Evolutionary conservation across 2,797 vertebrate genomes (phyloP).

Genomic region (Pagetopsis macropterus): DNA sequence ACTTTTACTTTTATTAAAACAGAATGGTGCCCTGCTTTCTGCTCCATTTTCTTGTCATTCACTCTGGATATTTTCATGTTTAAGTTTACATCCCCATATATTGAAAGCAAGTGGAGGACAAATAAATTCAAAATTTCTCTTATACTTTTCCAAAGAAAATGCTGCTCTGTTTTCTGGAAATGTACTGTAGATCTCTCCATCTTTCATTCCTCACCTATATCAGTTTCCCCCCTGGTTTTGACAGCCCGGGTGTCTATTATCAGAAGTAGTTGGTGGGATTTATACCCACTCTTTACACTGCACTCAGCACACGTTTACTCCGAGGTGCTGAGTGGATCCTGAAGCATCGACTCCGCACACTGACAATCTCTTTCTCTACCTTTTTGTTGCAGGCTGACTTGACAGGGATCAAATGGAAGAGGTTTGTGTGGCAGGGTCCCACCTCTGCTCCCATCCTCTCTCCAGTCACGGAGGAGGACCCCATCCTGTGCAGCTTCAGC

Average conservation of each 20-base stretch:
- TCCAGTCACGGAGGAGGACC: constrained; percentile 97
- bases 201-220: background rate
- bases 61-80: constrained; percentile 8
- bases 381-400: constrained; percentile 90
- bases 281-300: constrained; percentile 64
- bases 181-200: constrained; percentile 1
- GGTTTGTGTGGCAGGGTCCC: constrained; percentile 96
- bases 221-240: constrained; percentile 4
- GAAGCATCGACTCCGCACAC: constrained; percentile 52
- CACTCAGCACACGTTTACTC: constrained; percentile 50
- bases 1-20: constrained; percentile 21
- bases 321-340: constrained; percentile 61
- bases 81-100: background rate
- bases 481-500: constrained; percentile 98
- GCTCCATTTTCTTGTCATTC: constrained; percentile 12
- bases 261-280: constrained; percentile 50
- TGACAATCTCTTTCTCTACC: constrained; percentile 21
- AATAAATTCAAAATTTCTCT: too few species aligned
- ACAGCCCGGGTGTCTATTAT: constrained; percentile 18
- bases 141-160: too few species aligned
- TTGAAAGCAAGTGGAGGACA: too few species aligned
- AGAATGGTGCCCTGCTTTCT: constrained; percentile 7
- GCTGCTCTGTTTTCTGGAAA: background rate
- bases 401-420: constrained; percentile 99
- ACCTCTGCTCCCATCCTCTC: constrained; percentile 97